Percentiles rank a stretch among this genome's conserved stretches.
These are phyloP conservation scores for Lithophane ornitopus DNA, from an alignment of 2,888 invertebrate genomes.

Conservation along the genomic window DNA sequence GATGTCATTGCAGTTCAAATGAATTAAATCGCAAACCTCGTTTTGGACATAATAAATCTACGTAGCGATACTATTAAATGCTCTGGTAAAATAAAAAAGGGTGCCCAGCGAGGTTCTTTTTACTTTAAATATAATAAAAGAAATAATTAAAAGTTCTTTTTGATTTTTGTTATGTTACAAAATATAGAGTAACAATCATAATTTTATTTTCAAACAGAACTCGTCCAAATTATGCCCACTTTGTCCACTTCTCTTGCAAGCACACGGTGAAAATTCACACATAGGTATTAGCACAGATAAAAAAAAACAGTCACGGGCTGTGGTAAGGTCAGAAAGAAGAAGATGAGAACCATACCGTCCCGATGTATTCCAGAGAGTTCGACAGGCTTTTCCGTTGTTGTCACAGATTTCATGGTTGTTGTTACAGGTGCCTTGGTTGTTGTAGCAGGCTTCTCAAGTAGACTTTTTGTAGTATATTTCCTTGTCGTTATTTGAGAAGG, in stretches of 20 bases:
- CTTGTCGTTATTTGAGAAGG: background rate
- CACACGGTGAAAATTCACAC: background rate
- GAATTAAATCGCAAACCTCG: background rate
- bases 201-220: background rate
- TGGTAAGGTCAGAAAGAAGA: constrained; percentile 1
- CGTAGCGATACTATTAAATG: background rate
- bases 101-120: constrained; percentile 18
- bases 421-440: background rate
- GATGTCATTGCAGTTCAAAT: background rate
- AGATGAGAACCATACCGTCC: constrained; percentile 18
- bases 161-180: background rate
- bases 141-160: background rate
- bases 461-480: background rate
- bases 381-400: background rate
- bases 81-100: background rate
- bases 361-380: background rate
- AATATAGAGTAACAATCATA: background rate
- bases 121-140: background rate
- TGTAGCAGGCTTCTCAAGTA: background rate
- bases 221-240: background rate
- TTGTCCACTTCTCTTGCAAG: background rate
- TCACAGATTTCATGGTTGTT: background rate
- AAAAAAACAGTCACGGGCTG: too few species aligned
- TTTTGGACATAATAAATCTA: background rate
- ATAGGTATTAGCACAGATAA: background rate